Evolutionary conservation across 2,113 vertebrate genomes (phyloP).

Genomic region (Cololabis saira): DNA sequence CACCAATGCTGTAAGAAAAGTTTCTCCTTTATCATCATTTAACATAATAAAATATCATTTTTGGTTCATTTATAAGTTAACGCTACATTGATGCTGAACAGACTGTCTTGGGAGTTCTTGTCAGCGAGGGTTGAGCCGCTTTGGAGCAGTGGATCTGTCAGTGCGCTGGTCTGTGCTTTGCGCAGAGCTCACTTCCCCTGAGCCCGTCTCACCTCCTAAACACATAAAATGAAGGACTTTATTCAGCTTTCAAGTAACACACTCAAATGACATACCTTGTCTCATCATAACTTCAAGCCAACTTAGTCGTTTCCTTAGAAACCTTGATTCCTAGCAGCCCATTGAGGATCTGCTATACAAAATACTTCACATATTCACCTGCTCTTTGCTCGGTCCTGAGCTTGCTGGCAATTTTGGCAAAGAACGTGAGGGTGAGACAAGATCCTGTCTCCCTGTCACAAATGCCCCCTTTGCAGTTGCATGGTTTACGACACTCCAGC

Average conservation of each 20-base stretch:
- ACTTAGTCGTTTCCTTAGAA: no score
- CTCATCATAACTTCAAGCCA: no score
- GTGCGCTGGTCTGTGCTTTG: conserved; percentile 80
- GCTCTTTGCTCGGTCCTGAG: conserved; percentile 77
- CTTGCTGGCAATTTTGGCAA: conserved; percentile 84
- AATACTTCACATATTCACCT: conserved; percentile 72
- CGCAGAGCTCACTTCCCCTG: conserved; percentile 85
- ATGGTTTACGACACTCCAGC: conserved; percentile 90
- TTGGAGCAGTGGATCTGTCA: conserved; percentile 80
- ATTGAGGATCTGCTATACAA: no score
- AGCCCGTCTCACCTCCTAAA: conserved; percentile 84
- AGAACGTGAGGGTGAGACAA: conserved; percentile 91
- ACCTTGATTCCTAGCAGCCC: no score
- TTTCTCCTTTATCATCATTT: conserved; percentile 34
- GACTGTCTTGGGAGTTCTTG: conserved; percentile 42
- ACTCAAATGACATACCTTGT: not conserved
- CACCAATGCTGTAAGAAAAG: conserved; percentile 65
- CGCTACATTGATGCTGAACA: conserved; percentile 79
- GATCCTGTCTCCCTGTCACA: conserved; percentile 93
- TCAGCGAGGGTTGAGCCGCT: conserved; percentile 93
- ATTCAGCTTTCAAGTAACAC: not conserved
- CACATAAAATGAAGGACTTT: conserved; percentile 1
- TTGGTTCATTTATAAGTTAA: conserved; percentile 81
- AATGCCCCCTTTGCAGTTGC: conserved; percentile 90
- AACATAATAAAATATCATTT: conserved; percentile 82